Evolutionary conservation across 1,140 invertebrate genomes (phyloP).

Genomic region (Bacillus rossius): DNA sequence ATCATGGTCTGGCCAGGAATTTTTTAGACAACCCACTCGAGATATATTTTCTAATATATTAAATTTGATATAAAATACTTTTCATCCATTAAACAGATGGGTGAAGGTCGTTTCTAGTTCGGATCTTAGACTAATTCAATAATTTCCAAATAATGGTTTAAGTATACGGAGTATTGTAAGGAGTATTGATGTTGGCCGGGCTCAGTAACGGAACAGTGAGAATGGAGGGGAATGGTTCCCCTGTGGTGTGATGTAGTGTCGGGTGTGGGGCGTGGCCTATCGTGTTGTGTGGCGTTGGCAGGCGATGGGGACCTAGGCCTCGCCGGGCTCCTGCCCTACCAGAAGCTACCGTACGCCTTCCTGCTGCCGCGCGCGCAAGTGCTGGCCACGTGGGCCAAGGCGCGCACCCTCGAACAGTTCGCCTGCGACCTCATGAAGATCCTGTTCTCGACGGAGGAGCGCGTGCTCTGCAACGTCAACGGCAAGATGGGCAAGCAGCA

Average conservation of each 20-base stretch:
- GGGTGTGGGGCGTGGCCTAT: not conserved
- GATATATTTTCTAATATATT: too few relatives aligned
- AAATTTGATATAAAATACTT: too few relatives aligned
- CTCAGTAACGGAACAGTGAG: too few relatives aligned
- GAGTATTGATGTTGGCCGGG: too few relatives aligned
- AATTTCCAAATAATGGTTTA: too few relatives aligned
- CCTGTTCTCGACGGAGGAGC: conserved; percentile 45
- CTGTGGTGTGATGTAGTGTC: not conserved
- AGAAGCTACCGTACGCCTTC: conserved; percentile 45
- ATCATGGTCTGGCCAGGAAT: too few relatives aligned
- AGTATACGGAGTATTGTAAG: too few relatives aligned
- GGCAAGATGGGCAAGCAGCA: conserved; percentile 49
- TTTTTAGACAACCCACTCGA: too few relatives aligned
- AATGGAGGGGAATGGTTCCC: too few relatives aligned
- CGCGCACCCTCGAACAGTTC: conserved; percentile 46
- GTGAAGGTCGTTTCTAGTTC: too few relatives aligned
- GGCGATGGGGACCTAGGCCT: conserved; percentile 8
- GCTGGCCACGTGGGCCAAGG: conserved; percentile 44
- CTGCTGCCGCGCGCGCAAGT: conserved; percentile 43
- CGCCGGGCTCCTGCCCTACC: conserved; percentile 38
- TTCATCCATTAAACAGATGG: too few relatives aligned
- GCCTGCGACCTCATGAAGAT: conserved; percentile 49
- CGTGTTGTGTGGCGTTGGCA: conserved; percentile 11
- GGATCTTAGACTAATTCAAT: too few relatives aligned
- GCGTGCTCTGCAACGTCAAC: conserved; percentile 47